A percentile compares a stretch with the other conserved stretches of the same genome.
Evolutionary conservation across 1,140 invertebrate species (phyloP).

Genomic region (Bombus superbus): DNA sequence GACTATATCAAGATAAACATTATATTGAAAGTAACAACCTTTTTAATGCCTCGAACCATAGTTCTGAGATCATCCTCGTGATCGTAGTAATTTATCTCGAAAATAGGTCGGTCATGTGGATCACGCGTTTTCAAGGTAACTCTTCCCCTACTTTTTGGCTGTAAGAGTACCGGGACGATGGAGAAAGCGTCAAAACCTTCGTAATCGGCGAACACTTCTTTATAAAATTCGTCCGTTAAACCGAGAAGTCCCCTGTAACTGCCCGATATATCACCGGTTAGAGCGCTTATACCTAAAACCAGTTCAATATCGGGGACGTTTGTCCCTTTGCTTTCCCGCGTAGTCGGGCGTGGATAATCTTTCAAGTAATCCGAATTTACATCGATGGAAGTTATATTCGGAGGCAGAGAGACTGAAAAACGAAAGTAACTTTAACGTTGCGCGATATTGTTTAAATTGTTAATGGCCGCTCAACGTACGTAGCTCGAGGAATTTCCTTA

Average conservation of each 20-base stretch:
- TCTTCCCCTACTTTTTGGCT: slow-evolving; percentile 89
- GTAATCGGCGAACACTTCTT: slow-evolving; percentile 83
- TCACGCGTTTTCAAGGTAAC: slow-evolving; percentile 86
- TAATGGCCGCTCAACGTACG: no score
- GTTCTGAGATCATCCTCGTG: slow-evolving; percentile 86
- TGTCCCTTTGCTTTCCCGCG: not conserved
- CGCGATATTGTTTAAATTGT: not conserved
- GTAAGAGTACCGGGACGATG: slow-evolving; percentile 88
- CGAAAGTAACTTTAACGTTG: not conserved
- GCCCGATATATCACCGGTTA: slow-evolving; percentile 89
- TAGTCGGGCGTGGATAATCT: not conserved
- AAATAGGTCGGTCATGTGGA: slow-evolving; percentile 88
- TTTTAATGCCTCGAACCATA: slow-evolving; percentile 89
- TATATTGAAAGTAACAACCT: slow-evolving; percentile 79
- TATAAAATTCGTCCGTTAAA: slow-evolving; percentile 85
- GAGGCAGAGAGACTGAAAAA: slow-evolving; percentile 9
- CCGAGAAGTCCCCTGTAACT: slow-evolving; percentile 85
- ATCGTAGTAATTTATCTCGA: slow-evolving; percentile 91
- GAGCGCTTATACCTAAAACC: slow-evolving; percentile 88
- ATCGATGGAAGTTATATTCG: slow-evolving; percentile 39
- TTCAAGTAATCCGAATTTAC: slow-evolving; percentile 17
- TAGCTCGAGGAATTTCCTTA: no score
- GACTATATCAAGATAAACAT: not conserved
- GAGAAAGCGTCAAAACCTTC: slow-evolving; percentile 83
- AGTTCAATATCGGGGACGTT: slow-evolving; percentile 90